These are phyloP conservation scores for Thera obeliscata DNA, from an alignment of 2,888 invertebrate species.

Conservation along the genomic window DNA sequence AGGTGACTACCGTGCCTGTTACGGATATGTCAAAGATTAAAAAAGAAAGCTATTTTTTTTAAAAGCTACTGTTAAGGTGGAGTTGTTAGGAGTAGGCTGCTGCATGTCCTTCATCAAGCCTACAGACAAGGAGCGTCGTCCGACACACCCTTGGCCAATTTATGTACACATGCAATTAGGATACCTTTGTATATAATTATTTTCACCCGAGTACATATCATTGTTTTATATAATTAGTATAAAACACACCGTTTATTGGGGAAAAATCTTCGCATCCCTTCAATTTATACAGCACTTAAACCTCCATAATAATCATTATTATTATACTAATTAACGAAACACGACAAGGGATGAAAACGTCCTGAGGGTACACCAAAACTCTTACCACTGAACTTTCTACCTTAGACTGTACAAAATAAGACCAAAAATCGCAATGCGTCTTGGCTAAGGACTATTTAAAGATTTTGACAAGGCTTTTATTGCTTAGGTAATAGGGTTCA, in stretches of 20 bases:
- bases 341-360: constrained; percentile 33
- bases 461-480: constrained; percentile 11
- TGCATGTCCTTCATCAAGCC: too few species aligned
- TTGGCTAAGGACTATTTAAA: constrained; percentile 1
- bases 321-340: constrained; percentile 43
- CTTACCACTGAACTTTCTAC: constrained; percentile 9
- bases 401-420: constrained; percentile 13
- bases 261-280: constrained; percentile 21
- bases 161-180: too few species aligned
- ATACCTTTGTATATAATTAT: too few species aligned
- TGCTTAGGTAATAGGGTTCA: not conserved
- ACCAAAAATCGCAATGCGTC: constrained; percentile 3
- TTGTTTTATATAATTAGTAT: not conserved
- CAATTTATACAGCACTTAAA: constrained; percentile 38
- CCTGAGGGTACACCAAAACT: constrained; percentile 28
- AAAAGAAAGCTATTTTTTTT: too few species aligned
- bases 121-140: too few species aligned
- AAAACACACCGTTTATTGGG: constrained; percentile 3
- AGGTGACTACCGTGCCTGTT: too few species aligned
- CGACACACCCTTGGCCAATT: too few species aligned
- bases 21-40: too few species aligned
- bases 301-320: constrained; percentile 39
- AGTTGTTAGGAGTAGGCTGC: too few species aligned
- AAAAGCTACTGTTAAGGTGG: too few species aligned
- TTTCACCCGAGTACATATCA: too few species aligned